These are phyloP conservation scores for Schlechtendalia chinensis DNA, from an alignment of 1,140 invertebrate genomes.

Conservation along the genomic window DNA sequence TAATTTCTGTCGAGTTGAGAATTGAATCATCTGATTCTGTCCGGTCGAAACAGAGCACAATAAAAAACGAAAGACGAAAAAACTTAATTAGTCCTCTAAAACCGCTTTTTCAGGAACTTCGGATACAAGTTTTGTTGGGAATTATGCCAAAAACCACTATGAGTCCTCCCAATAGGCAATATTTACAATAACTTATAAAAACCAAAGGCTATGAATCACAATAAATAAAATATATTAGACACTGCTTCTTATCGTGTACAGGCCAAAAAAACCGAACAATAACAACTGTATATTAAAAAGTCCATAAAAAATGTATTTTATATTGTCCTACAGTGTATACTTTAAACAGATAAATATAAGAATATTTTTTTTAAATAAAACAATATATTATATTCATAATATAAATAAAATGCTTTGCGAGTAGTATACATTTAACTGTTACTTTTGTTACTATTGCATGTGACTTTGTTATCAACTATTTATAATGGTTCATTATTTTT, in stretches of 20 bases:
- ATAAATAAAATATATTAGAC: conserved; percentile 33
- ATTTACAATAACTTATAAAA: conserved; percentile 16
- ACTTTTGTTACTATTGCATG: not conserved
- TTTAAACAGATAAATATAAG: conserved; percentile 17
- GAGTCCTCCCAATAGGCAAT: conserved; percentile 8
- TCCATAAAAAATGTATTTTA: conserved; percentile 14
- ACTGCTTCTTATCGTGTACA: conserved; percentile 19
- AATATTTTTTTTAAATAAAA: not conserved
- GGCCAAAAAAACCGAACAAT: conserved; percentile 1
- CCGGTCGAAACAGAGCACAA: not conserved
- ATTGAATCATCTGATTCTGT: not conserved
- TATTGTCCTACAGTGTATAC: not conserved
- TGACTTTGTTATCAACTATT: not conserved
- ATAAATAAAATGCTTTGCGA: not conserved
- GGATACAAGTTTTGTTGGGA: conserved; percentile 7
- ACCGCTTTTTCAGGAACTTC: not conserved
- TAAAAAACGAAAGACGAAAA: conserved; percentile 20
- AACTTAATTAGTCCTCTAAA: conserved; percentile 31
- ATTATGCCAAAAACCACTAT: conserved; percentile 26
- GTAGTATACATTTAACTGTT: not conserved
- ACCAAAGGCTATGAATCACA: conserved; percentile 29
- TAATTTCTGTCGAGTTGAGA: conserved; percentile 16
- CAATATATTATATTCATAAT: not conserved
- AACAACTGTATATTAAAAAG: not conserved
- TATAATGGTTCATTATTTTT: not conserved